Base-by-base conservation (phyloP, 1,140 invertebrate genomes). In the Coboldia fuscipes region DNA sequence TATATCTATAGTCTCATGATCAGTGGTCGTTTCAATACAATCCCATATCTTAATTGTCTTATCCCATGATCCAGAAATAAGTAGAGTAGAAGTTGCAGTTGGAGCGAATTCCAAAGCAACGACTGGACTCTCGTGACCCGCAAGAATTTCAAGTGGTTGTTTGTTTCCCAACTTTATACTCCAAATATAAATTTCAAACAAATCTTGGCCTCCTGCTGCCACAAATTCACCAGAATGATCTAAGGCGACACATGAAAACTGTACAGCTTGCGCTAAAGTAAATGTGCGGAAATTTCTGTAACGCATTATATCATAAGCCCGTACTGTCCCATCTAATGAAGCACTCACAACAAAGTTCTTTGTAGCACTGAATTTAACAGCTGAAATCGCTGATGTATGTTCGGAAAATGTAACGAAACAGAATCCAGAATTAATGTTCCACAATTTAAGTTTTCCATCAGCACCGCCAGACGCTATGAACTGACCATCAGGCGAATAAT, bases 261-360 rank as follows among this genome's bases (percentile, higher is more conserved):
- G 92, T 0, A 81, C 81, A 0, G 85, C 77, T 40, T 70, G 63
- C 0, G 88, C 84, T 0, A 86, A 83, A 0, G 89, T 88, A 33
- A 96, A 76, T 1, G 93, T 97, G 39, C 86, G 71, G 59, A 97
- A 97, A 57, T 97, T 97, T 34, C 92, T 78, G 58, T 97, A 97
- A 13, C 83, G 72, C 7, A 68, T 75, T 20, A 97, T 57, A 65
- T 97, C 93, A 60, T 84, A 96, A 6, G 90, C 92, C 47, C 93
- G 57, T 0, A 94, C 84, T 10, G 93, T 96, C 7, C 94, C 93
- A 64, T 97, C 93, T 2, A 92, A 50, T 0, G 89, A 96, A 1
- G 79, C 66, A 1, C 89, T 90, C 0, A 96, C 61, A 2, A 97
- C 62, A 42, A 89, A 92, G 59, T 89, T 90, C 37, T 90, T 80